phyloP scores from a whole-genome alignment of 2,888 invertebrate species.

The Schizaphis graminum region DNA sequence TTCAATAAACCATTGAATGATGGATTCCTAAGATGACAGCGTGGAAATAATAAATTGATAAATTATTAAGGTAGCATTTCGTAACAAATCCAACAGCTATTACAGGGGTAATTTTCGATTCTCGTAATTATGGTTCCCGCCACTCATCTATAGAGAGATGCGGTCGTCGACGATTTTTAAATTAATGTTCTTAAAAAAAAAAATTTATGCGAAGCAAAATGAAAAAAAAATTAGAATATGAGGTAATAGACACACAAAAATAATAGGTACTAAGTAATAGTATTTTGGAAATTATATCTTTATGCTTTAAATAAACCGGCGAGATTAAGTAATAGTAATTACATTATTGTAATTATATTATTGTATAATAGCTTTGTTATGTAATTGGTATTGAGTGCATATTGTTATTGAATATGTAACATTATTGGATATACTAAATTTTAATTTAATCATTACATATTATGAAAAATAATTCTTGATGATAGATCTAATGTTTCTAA shows the following conservation, averaged over 20 bases:
- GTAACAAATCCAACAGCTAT: conserved; percentile 27
- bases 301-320: neutral
- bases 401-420: neutral
- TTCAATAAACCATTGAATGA: conserved; percentile 36
- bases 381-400: neutral
- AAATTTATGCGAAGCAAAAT: neutral
- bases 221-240: neutral
- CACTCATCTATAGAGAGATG: neutral
- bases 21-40: conserved; percentile 38
- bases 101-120: conserved; percentile 11
- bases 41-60: conserved; percentile 56
- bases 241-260: neutral
- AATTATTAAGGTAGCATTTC: conserved; percentile 37
- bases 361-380: neutral
- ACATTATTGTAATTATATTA: too few species aligned
- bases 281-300: neutral
- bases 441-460: too few species aligned
- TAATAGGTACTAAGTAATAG: neutral
- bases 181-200: neutral
- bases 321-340: too few species aligned
- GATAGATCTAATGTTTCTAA: too few species aligned
- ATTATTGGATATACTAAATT: neutral
- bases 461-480: too few species aligned
- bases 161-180: neutral
- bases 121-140: neutral